Conservation (phyloP, 2,797 vertebrate genomes). For the Periophthalmus magnuspinnatus region DNA sequence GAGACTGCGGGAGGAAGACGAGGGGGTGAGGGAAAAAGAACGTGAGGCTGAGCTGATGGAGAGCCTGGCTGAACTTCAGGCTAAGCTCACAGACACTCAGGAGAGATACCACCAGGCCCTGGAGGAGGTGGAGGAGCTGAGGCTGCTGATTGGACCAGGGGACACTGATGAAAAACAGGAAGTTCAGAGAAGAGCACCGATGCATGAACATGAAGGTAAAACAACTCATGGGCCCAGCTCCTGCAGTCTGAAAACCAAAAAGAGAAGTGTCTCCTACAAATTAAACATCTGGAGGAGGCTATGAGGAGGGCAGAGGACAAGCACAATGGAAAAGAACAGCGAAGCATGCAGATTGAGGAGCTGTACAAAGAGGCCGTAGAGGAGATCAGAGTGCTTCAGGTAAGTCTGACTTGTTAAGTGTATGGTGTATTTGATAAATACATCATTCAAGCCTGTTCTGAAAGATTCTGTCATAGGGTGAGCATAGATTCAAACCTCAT, state of each 20-base stretch:
- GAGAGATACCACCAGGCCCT: slow-evolving; percentile 80
- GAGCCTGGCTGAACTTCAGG: slow-evolving; percentile 83
- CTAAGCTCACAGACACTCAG: slow-evolving; percentile 83
- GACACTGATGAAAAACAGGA: slow-evolving; percentile 62
- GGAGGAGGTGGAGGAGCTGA: slow-evolving; percentile 81
- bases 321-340: slow-evolving; percentile 60
- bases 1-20: slow-evolving; percentile 48
- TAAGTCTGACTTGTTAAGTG: slow-evolving; percentile 18
- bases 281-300: slow-evolving; percentile 81
- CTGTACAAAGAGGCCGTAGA: slow-evolving; percentile 89
- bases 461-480: neutral
- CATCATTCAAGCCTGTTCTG: neutral
- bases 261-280: slow-evolving; percentile 71
- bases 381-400: slow-evolving; percentile 87
- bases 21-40: slow-evolving; percentile 67
- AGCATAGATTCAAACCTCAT: too few relatives aligned
- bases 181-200: slow-evolving; percentile 54
- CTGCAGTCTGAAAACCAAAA: slow-evolving; percentile 75
- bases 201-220: slow-evolving; percentile 77
- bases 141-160: slow-evolving; percentile 64
- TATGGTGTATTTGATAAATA: neutral
- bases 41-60: slow-evolving; percentile 76
- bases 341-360: slow-evolving; percentile 79
- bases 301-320: slow-evolving; percentile 74
- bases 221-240: slow-evolving; percentile 80